Percentiles rank a stretch among this genome's conserved stretches.
Evolutionary conservation across 2,888 invertebrate species (phyloP).

Genomic region (Prenolepis imparis): DNA sequence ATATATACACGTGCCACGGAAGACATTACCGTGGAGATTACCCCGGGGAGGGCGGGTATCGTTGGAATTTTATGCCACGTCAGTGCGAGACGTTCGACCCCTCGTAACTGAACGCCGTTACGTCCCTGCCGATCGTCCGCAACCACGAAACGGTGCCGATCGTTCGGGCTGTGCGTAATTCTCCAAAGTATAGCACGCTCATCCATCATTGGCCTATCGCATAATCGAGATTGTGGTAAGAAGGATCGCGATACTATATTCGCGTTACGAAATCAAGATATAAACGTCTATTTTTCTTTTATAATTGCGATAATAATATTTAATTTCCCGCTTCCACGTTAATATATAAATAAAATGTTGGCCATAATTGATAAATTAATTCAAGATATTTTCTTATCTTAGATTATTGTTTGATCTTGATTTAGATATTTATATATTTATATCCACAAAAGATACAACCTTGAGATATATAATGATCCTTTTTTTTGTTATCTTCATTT

Average conservation of each 20-base stretch:
- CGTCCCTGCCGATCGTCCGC: conserved; percentile 61
- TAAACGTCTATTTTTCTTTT: background rate
- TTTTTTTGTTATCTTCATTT: conserved; percentile 30
- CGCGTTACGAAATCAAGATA: background rate
- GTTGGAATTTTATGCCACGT: conserved; percentile 74
- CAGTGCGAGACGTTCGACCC: conserved; percentile 66
- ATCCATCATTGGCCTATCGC: conserved; percentile 30
- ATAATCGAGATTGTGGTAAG: conserved; percentile 16
- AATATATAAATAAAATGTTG: conserved; percentile 6
- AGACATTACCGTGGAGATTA: conserved; percentile 70
- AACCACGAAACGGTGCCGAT: conserved; percentile 68
- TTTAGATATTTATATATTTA: background rate
- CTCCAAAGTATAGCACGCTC: conserved; percentile 32
- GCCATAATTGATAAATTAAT: background rate
- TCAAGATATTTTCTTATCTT: background rate
- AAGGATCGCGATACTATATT: background rate
- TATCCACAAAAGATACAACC: background rate
- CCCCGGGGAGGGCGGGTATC: conserved; percentile 62
- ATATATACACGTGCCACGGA: conserved; percentile 16
- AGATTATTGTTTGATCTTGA: too few relatives aligned
- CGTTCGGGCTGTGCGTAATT: conserved; percentile 65
- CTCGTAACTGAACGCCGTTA: conserved; percentile 55
- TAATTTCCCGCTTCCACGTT: background rate
- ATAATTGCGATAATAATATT: background rate
- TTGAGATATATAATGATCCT: background rate